Evolutionary conservation across 2,888 invertebrate species (phyloP).

Genomic region (Caenorhabditis japonica): DNA sequence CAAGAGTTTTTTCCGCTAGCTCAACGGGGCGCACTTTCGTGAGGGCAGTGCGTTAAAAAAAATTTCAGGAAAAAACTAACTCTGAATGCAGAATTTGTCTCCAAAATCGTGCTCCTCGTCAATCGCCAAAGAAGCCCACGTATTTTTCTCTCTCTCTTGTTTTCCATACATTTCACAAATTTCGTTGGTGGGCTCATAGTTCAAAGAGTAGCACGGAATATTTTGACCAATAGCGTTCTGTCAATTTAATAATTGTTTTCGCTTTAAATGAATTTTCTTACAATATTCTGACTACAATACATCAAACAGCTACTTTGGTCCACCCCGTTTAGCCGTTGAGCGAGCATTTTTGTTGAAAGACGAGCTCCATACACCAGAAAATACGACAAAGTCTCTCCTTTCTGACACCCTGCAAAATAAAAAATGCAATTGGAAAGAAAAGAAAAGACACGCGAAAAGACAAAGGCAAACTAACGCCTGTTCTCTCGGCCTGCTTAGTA

Average conservation of each 20-base stretch:
- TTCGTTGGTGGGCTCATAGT: constrained; percentile 61
- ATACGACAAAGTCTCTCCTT: constrained; percentile 53
- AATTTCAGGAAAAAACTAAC: constrained; percentile 28
- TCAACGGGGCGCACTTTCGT: too few species aligned
- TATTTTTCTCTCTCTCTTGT: constrained; percentile 29
- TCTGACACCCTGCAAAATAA: constrained; percentile 54
- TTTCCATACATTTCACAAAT: constrained; percentile 61
- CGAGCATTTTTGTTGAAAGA: constrained; percentile 37
- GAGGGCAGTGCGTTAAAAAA: too few species aligned
- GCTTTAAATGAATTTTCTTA: constrained; percentile 34
- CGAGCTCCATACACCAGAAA: constrained; percentile 61
- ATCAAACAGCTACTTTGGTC: constrained; percentile 65
- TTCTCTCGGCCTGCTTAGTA: constrained; percentile 47
- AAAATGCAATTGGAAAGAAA: neutral
- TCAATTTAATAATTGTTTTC: neutral
- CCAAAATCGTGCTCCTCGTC: constrained; percentile 60
- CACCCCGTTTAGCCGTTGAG: constrained; percentile 56
- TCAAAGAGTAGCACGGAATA: constrained; percentile 57
- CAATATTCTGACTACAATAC: constrained; percentile 66
- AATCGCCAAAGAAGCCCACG: constrained; percentile 42
- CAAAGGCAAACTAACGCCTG: constrained; percentile 6
- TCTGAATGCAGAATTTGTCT: constrained; percentile 65
- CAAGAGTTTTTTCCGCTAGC: too few species aligned
- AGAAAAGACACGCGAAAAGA: neutral
- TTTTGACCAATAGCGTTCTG: constrained; percentile 59